Percentiles rank a stretch among this genome's conserved stretches.
These are phyloP conservation scores for Pecten maximus DNA, from an alignment of 2,888 invertebrate genomes.

Conservation along the genomic window DNA sequence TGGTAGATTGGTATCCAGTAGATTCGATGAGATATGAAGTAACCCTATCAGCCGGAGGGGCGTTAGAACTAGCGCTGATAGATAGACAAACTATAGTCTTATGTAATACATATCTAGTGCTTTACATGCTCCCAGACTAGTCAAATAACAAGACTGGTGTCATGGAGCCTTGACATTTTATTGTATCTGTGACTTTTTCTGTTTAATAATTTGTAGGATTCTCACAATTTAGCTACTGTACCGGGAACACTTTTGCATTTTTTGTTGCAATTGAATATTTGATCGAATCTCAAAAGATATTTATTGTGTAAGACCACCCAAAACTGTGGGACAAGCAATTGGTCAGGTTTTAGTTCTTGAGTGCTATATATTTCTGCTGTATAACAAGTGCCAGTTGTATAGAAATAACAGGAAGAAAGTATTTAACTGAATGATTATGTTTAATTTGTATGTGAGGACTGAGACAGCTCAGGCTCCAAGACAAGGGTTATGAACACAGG, in stretches of 20 bases:
- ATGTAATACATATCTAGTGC: background rate
- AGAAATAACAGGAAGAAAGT: no score
- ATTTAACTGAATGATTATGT: no score
- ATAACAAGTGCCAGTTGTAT: no score
- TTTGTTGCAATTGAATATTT: background rate
- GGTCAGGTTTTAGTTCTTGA: background rate
- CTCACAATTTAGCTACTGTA: background rate
- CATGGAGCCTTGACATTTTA: background rate
- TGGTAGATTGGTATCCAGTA: background rate
- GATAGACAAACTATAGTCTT: background rate
- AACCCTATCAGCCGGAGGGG: background rate
- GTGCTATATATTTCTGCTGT: no score
- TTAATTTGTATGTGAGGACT: no score
- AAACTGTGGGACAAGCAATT: background rate
- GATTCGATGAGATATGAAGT: background rate
- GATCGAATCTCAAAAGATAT: background rate
- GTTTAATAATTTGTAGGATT: background rate
- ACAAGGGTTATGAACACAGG: no score
- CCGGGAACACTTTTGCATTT: background rate
- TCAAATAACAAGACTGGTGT: background rate
- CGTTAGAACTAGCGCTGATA: background rate
- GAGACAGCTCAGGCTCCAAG: no score
- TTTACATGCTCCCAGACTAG: background rate
- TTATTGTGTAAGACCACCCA: background rate
- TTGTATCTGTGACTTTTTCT: background rate